Base-by-base conservation (phyloP, 2,113 vertebrate species). In the Silurus meridionalis region DNA sequence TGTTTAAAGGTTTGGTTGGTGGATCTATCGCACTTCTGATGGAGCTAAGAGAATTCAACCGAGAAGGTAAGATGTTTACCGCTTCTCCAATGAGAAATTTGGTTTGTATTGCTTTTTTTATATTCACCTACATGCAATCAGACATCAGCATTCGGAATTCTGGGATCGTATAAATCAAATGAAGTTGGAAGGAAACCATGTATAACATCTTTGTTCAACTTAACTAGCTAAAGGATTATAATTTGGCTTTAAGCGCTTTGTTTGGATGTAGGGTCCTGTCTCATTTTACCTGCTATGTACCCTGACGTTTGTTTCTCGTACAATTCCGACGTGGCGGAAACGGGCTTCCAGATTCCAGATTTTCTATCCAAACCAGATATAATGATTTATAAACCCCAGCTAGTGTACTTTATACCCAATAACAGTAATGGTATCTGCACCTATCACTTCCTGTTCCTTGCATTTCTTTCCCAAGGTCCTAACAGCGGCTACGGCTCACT, bases 11-110 rank as follows among this genome's bases (percentile, higher is more conserved):
- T 25, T 17, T 69, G 8, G 25, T 63, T 71, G 55, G 72, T 77
- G 15, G 52, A 21, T 72, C 13, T 74, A 7, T 1, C 14, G 25
- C 28, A 6, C 23, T 81, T 84, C 21, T 53, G n/a, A 89, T 89
- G 89, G 89, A 89, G 86, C 67, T 89, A 25, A 83, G 28, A 67
- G 25, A 82, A 63, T 69, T 89, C 69, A 69, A 75, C 10, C 11
- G 28, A n/a, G 21, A 50, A 87, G 88, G 88, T 87, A 86, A 81
- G 84, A 72, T 83, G 37, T 48, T 69, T 52, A 21, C 52, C 6
- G 5, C 13, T 66, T n/a, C 21, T 82, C 46, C 1, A 13, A 52
- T 37, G 37, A 60, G 15, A 60, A 60, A 60, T 60, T 17, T 60
- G 58, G 58, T 60, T 60, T 60, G 58, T 60, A 17, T 60, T 17